phyloP scores from a whole-genome alignment of 2,888 invertebrate genomes.

The Drosophila cracens region DNA sequence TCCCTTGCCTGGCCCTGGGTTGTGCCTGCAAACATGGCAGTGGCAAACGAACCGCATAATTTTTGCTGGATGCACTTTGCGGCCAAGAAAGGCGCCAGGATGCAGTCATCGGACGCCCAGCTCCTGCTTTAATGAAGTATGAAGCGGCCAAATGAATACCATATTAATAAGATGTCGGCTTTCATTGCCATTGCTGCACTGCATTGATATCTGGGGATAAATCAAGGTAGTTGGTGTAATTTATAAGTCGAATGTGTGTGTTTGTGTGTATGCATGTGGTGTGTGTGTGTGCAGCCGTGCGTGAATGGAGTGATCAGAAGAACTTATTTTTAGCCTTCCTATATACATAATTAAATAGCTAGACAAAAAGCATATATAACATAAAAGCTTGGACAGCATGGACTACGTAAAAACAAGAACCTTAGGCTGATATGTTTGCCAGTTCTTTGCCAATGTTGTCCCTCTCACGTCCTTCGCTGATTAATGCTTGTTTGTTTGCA shows the following conservation, averaged over 20 bases:
- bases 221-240: slow-evolving; percentile 75
- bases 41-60: slow-evolving; percentile 79
- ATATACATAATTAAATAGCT: slow-evolving; percentile 41
- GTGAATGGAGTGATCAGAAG: slow-evolving; percentile 18
- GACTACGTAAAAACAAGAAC: slow-evolving; percentile 4
- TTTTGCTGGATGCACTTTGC: slow-evolving; percentile 77
- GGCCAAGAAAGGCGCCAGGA: slow-evolving; percentile 66
- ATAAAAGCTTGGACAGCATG: slow-evolving; percentile 38
- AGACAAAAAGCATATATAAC: slow-evolving; percentile 75
- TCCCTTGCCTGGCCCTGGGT: slow-evolving; percentile 4
- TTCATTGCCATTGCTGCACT: slow-evolving; percentile 40
- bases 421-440: slow-evolving; percentile 7
- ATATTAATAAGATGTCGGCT: slow-evolving; percentile 80
- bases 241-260: slow-evolving; percentile 58
- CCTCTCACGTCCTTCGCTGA: slow-evolving; percentile 52
- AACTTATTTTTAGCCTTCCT: slow-evolving; percentile 10
- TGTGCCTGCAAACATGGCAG: slow-evolving; percentile 48
- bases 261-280: background rate
- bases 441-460: background rate
- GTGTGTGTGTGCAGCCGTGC: slow-evolving; percentile 1
- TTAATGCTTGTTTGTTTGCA: slow-evolving; percentile 78
- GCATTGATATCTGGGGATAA: slow-evolving; percentile 68
- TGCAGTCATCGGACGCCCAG: slow-evolving; percentile 33
- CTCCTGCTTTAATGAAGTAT: slow-evolving; percentile 77
- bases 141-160: slow-evolving; percentile 78